Conservation (phyloP, 2,888 invertebrate species). For the Hydrotaea cyrtoneurina region DNA sequence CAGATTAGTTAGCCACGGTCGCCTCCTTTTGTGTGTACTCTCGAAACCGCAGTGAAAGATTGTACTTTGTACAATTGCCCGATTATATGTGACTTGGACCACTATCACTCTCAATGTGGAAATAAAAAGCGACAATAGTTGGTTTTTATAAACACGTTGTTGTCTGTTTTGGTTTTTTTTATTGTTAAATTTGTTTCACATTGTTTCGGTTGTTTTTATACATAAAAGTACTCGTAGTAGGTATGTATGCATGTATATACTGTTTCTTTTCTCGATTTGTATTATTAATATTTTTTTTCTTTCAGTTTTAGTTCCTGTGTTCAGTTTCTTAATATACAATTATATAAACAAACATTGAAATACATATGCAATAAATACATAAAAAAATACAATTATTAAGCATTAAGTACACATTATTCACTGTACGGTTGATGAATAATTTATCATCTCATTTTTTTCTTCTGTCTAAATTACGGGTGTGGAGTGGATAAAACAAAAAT, state of each 20-base stretch:
- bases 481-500: background rate
- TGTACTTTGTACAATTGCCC: too few species aligned
- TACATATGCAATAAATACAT: constrained; percentile 63
- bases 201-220: constrained; percentile 55
- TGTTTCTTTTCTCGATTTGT: constrained; percentile 34
- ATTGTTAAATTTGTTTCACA: constrained; percentile 58
- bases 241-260: constrained; percentile 52
- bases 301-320: constrained; percentile 53
- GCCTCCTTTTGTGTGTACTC: too few species aligned
- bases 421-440: background rate
- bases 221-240: constrained; percentile 52
- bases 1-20: too few species aligned
- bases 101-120: too few species aligned
- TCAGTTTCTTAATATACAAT: constrained; percentile 31
- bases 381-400: constrained; percentile 37
- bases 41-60: too few species aligned
- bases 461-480: background rate
- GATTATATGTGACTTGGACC: too few species aligned
- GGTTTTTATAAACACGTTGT: constrained; percentile 58
- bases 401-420: constrained; percentile 61
- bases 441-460: constrained; percentile 26
- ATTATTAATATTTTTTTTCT: constrained; percentile 1
- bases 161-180: constrained; percentile 48
- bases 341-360: constrained; percentile 57
- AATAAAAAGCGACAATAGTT: background rate